These are phyloP conservation scores for Botia kubotai DNA, from an alignment of 2,797 vertebrate species.

Conservation along the genomic window DNA sequence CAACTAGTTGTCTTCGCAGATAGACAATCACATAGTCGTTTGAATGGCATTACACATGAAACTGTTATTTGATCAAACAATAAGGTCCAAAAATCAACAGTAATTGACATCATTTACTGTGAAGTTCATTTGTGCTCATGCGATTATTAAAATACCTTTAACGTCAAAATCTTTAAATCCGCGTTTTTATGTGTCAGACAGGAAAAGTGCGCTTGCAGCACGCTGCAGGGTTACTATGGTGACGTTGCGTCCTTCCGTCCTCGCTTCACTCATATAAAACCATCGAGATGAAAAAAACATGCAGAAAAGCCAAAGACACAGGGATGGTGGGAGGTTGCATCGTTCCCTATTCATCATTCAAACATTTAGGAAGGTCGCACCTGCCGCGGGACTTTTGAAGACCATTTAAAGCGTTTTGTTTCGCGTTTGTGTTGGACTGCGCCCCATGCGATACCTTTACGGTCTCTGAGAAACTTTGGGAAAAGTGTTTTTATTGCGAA, in stretches of 20 bases:
- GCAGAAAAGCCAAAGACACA: conserved; percentile 58
- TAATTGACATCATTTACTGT: not conserved
- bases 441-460: conserved; percentile 30
- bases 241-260: conserved; percentile 76
- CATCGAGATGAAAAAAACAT: conserved; percentile 52
- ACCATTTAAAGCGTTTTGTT: conserved; percentile 48
- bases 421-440: conserved; percentile 47
- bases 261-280: conserved; percentile 71
- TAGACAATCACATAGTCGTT: not conserved
- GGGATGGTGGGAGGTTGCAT: conserved; percentile 56
- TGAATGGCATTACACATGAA: not conserved
- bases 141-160: not conserved
- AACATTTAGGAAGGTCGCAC: conserved; percentile 63
- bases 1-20: no score
- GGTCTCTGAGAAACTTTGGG: conserved; percentile 17
- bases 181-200: not conserved
- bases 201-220: not conserved
- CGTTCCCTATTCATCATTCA: not conserved
- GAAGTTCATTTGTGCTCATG: not conserved
- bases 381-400: conserved; percentile 68
- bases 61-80: not conserved
- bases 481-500: not conserved
- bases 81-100: not conserved
- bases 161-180: not conserved
- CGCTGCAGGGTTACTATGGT: conserved; percentile 56